Evolutionary conservation across 64 coral and sea anemone species (phyloP).

Genomic region (Pocillopora verrucosa): DNA sequence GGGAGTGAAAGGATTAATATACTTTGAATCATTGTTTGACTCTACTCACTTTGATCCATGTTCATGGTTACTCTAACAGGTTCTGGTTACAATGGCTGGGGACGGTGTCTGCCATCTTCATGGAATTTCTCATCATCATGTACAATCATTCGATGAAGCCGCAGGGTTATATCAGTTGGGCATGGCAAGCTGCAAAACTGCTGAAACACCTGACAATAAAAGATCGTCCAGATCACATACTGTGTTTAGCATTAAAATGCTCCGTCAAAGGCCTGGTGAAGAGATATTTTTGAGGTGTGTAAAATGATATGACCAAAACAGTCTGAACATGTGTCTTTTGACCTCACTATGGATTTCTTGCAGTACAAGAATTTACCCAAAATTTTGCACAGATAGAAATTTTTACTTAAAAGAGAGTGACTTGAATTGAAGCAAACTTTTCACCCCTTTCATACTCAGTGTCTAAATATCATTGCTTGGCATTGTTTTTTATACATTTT

Average conservation of each 20-base stretch:
- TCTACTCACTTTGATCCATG: background rate
- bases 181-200: background rate
- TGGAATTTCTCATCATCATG: conserved; percentile 41
- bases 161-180: conserved; percentile 25
- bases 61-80: background rate
- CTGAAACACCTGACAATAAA: background rate
- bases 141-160: conserved; percentile 35
- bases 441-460: no score
- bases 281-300: conserved; percentile 55
- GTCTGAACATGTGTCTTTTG: no score
- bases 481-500: no score
- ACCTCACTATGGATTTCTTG: no score
- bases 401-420: no score
- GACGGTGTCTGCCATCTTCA: conserved; percentile 25
- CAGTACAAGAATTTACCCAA: no score
- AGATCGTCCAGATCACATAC: conserved; percentile 62
- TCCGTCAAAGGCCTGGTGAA: conserved; percentile 30
- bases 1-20: no score
- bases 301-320: background rate
- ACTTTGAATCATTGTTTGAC: background rate
- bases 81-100: conserved; percentile 23
- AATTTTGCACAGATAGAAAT: no score
- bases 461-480: no score
- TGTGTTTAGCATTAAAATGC: conserved; percentile 37
- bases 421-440: no score